Percentiles rank a stretch among this genome's conserved stretches.
These are phyloP conservation scores for Leptoclinus maculatus DNA, from an alignment of 2,797 vertebrate genomes.

Conservation along the genomic window DNA sequence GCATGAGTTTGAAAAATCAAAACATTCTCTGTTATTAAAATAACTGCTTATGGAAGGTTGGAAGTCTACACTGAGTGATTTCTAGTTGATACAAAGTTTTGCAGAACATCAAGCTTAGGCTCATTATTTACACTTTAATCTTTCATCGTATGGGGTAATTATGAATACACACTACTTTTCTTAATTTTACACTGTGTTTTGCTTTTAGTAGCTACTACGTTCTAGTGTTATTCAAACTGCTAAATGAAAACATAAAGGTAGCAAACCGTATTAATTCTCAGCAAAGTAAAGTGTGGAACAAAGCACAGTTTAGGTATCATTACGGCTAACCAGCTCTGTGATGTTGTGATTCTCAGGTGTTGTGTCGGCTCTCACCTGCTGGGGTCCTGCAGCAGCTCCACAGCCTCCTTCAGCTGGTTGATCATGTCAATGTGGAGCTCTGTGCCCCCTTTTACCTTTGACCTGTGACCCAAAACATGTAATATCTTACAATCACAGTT, in stretches of 20 bases:
- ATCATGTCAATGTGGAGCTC: slow-evolving; percentile 87
- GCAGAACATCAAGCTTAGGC: not conserved
- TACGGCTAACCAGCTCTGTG: not conserved
- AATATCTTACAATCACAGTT: not conserved
- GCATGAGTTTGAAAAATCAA: too few relatives aligned
- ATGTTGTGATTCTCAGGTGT: not conserved
- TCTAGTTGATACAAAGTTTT: too few relatives aligned
- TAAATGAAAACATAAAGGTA: not conserved
- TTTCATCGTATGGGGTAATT: too few relatives aligned
- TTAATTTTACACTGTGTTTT: not conserved
- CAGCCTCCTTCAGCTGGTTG: slow-evolving; percentile 91
- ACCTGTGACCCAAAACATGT: slow-evolving; percentile 71
- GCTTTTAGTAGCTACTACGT: not conserved
- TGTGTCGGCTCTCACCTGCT: slow-evolving; percentile 79
- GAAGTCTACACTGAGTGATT: not conserved
- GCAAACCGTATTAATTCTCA: not conserved
- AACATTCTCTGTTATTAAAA: too few relatives aligned
- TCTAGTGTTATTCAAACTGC: not conserved
- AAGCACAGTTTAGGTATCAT: not conserved
- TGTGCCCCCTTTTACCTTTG: slow-evolving; percentile 80
- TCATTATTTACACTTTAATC: not conserved
- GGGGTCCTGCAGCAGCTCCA: slow-evolving; percentile 90
- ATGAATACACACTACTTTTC: not conserved
- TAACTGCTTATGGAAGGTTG: too few relatives aligned
- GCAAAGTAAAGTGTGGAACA: not conserved